Evolutionary conservation across 2,797 vertebrate genomes (phyloP).

Genomic region (Tinamus major): DNA sequence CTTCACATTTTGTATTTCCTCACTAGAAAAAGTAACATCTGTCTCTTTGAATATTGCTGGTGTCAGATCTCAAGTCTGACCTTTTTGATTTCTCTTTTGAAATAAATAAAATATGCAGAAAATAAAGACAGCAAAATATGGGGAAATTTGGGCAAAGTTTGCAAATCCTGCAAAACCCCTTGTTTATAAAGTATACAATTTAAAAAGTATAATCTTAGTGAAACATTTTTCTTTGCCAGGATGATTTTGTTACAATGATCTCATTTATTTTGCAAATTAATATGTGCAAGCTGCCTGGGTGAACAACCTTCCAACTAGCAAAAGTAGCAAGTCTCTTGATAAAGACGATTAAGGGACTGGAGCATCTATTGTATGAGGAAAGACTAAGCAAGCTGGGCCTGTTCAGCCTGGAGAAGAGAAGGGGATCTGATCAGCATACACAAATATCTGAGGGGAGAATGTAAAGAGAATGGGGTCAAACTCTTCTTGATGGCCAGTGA

Average conservation of each 20-base stretch:
- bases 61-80: neutral
- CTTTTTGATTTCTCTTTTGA: neutral
- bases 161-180: neutral
- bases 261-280: neutral
- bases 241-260: neutral
- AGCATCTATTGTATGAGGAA: too few relatives aligned
- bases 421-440: too few relatives aligned
- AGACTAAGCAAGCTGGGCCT: too few relatives aligned
- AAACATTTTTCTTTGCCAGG: neutral
- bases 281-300: neutral
- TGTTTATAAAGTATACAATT: neutral
- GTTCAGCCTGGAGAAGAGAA: too few relatives aligned
- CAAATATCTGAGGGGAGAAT: too few relatives aligned
- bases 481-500: too few relatives aligned
- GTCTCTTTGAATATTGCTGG: neutral
- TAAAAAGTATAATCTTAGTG: neutral
- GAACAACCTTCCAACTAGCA: neutral
- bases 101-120: neutral
- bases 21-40: neutral
- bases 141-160: neutral
- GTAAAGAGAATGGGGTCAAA: too few relatives aligned
- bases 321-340: neutral
- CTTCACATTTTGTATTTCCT: neutral
- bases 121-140: neutral
- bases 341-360: too few relatives aligned